A percentile compares a stretch with the other conserved stretches of the same genome.
These are phyloP conservation scores for Papilio helenus DNA, from an alignment of 1,140 invertebrate species.

Conservation along the genomic window DNA sequence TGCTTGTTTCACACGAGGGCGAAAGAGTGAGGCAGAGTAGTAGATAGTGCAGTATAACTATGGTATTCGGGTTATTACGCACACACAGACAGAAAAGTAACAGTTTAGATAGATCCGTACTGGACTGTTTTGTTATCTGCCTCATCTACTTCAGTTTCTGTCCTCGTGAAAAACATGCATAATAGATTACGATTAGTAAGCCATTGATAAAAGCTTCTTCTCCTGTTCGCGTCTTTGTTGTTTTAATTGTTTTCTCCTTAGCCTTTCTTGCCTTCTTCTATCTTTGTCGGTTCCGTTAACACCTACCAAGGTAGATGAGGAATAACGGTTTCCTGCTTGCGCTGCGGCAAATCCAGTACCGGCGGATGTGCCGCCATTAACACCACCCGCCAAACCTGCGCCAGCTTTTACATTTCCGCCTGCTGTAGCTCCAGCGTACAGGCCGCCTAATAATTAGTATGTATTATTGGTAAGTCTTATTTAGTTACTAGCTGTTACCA, in stretches of 20 bases:
- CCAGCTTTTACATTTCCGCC: constrained; percentile 73
- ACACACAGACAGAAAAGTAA: no score
- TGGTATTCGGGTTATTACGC: no score
- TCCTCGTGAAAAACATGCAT: background rate
- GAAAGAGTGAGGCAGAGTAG: background rate
- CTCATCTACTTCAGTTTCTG: background rate
- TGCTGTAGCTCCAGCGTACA: constrained; percentile 79
- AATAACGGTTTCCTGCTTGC: constrained; percentile 61
- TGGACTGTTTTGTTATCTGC: background rate
- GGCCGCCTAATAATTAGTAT: constrained; percentile 59
- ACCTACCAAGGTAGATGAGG: constrained; percentile 73
- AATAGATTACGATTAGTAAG: background rate
- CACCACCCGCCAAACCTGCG: constrained; percentile 72
- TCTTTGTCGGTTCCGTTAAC: constrained; percentile 48
- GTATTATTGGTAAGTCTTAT: background rate
- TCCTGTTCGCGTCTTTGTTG: constrained; percentile 49
- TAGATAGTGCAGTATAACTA: background rate
- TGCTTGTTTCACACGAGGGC: background rate
- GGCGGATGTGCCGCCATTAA: constrained; percentile 53
- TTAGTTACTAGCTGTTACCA: no score
- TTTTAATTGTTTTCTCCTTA: constrained; percentile 55
- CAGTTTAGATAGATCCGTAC: background rate
- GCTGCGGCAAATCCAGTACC: constrained; percentile 66
- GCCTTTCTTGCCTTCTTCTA: constrained; percentile 60
- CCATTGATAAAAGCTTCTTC: constrained; percentile 48